These are phyloP conservation scores for Meriones psammophilus DNA, from an alignment of 2,797 vertebrate genomes.

Conservation along the genomic window DNA sequence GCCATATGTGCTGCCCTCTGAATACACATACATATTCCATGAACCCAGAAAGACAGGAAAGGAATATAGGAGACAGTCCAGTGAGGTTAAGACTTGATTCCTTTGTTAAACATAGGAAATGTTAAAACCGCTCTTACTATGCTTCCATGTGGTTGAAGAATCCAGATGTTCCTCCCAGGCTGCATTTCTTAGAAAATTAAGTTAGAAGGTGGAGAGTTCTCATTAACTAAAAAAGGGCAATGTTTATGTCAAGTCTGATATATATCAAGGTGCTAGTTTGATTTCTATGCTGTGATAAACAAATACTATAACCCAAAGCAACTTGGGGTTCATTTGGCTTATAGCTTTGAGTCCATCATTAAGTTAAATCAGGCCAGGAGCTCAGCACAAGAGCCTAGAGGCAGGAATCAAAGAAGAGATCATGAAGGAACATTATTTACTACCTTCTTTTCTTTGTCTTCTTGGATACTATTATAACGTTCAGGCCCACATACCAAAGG, in stretches of 20 bases:
- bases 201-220: neutral
- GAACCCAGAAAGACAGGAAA: neutral
- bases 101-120: neutral
- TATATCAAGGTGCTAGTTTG: neutral
- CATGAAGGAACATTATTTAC: neutral
- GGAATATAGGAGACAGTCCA: neutral
- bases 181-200: neutral
- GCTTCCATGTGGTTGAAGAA: neutral
- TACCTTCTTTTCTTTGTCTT: neutral
- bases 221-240: neutral
- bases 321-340: neutral
- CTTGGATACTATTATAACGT: neutral
- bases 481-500: neutral
- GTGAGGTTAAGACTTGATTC: neutral
- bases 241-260: neutral
- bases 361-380: neutral
- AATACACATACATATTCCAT: neutral
- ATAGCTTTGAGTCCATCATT: neutral
- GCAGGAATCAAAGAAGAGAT: neutral
- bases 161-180: neutral
- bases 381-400: neutral
- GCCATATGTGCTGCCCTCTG: neutral
- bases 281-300: neutral
- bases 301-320: neutral
- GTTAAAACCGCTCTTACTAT: neutral